These are phyloP conservation scores for Operophtera brumata DNA, from an alignment of 2,888 invertebrate species.

Conservation along the genomic window DNA sequence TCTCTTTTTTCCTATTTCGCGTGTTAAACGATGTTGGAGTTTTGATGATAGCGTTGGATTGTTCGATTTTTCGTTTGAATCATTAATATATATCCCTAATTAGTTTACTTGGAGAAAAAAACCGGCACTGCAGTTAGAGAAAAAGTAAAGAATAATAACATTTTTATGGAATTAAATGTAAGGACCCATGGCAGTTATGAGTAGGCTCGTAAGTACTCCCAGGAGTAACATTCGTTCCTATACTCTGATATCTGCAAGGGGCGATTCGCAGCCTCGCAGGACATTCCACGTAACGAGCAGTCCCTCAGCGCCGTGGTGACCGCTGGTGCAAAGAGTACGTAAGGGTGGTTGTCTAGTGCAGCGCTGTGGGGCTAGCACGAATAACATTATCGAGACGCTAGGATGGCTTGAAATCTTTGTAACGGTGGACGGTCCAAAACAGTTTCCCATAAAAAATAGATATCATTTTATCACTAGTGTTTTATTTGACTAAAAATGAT, in stretches of 20 bases:
- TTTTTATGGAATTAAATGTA: background rate
- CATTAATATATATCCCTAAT: no score
- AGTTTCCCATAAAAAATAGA: no score
- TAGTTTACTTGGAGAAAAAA: background rate
- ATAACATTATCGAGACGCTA: no score
- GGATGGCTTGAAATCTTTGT: no score
- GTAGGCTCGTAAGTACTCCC: slow-evolving; percentile 33
- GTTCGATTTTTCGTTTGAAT: no score
- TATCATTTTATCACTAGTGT: no score
- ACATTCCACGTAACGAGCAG: slow-evolving; percentile 59
- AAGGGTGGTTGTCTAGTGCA: slow-evolving; percentile 1
- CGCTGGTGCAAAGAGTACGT: background rate
- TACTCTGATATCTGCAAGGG: slow-evolving; percentile 41
- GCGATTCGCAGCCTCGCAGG: slow-evolving; percentile 38
- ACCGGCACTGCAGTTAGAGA: background rate
- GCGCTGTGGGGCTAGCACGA: no score
- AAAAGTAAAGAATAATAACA: background rate
- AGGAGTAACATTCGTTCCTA: slow-evolving; percentile 39
- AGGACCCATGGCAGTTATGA: slow-evolving; percentile 21
- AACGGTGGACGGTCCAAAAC: no score
- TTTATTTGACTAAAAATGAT: no score
- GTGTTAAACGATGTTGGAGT: no score
- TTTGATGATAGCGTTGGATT: no score
- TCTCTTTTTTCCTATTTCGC: no score
- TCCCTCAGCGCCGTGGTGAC: slow-evolving; percentile 41